Base-by-base conservation (phyloP, 1,140 invertebrate species). In the Atta colombica region DNA sequence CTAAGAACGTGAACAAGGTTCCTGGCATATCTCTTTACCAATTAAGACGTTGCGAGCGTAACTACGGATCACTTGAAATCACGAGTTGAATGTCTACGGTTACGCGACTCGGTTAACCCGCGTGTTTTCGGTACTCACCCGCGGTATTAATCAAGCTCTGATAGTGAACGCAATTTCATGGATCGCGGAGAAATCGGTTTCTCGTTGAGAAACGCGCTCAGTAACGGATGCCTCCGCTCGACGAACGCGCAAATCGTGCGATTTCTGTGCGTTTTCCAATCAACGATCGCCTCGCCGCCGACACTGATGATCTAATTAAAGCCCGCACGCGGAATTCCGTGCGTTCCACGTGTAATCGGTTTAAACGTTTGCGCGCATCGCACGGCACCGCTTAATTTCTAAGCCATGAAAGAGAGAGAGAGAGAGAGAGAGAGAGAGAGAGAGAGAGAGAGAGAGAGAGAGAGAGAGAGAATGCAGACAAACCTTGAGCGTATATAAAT, bases 301-400 rank as follows among this genome's bases (percentile, higher is more conserved):
- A n/a, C 85, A 75, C 86, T 89, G 77, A 90, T 77, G 85, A 77
- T 90, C 89, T 90, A 90, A 89, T 90, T 90, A 90, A 90, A 90
- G 82, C 77, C 82, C 49, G 65, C 28, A 61, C 53, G 77, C 31
- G 66, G 89, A 87, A 90, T 90, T 87, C 88, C 87, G 31, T 21
- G 63, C 68, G 55, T 89, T 89, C 88, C 88, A 63, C 35, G 84
- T 80, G 84, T 89, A 89, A 89, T 89, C 77, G 82, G 84, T 89
- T 89, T 89, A 89, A 89, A 78, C 84, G 88, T 89, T 89, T 86
- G 85, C 71, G 69, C 39, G 55, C 84, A 25, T 8, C 35, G n/a
- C 61, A 39, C 39, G 82, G 58, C 51, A 58, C 61, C 69, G 75
- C 87, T 89, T 89, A 89, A 89, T 86, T 45, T 86, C 87, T 86